Evolutionary conservation across 2,888 invertebrate species (phyloP), one percentile per base, ranked within the genome.

Genomic region (Chloroclystis v-ata): DNA sequence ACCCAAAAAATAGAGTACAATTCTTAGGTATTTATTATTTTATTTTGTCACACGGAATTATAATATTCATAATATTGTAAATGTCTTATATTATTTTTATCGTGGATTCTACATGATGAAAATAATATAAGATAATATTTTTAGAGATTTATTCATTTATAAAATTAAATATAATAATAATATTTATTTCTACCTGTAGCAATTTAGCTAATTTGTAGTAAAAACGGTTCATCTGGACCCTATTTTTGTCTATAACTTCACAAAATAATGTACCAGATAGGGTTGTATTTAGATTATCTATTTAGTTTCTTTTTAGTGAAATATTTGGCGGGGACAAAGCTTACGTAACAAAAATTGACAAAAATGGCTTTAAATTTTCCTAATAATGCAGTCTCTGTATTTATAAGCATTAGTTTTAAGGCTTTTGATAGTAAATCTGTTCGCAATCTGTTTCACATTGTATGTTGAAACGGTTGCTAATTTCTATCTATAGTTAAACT

Each of bases 251-350:
- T 44, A 42, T 38, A 48, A 49, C 51, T 39, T 50, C 49, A 54
- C 51, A 57, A 52, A 57, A 57, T 52, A 57, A 50, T 67, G 67
- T 69, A 72, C 67, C 70, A 73, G 70, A 69, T 72, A 70, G 66
- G 71, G 64, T 72, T 75, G 72, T 75, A 75, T 72, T 74, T 78
- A 79, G 75, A 69, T 65, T 82, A 81, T 79, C 80, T 81, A 81
- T 76, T 75, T 74, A 72, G 71, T 57, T 62, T 65, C 63, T 56
- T 37, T 56, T 61, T 75, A 75, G 71, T 52, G 50, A 65, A 47
- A 52, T 65, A 61, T 54, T 56, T 53, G 48, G 57, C 35, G 63
- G 62, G 63, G 65, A 60, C 49, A 40, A 52, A 55, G 52, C 56
- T 60, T 56, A 52, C 54, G 52, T 54, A 52, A 60, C 56, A 46